Percentiles rank a stretch among this genome's conserved stretches.
Conservation (phyloP, 2,113 vertebrate species). For the Noctilio leporinus region DNA sequence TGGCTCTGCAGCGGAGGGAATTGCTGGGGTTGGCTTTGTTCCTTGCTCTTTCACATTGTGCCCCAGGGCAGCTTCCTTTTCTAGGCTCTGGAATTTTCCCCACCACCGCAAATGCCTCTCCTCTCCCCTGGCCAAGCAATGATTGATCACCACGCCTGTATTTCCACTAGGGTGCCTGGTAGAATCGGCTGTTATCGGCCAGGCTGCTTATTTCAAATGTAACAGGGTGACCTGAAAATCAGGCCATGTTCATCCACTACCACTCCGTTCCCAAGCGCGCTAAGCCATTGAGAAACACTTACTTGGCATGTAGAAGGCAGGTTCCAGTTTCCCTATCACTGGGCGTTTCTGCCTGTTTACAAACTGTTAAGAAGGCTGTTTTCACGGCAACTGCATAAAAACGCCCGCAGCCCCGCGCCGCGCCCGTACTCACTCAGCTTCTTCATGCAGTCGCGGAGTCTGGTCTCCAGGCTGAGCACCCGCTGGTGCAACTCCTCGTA, state of each 20-base stretch:
- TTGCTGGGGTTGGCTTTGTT: background rate
- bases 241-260: background rate
- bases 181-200: background rate
- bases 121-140: background rate
- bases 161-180: background rate
- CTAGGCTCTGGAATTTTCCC: background rate
- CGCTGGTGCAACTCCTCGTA: slow-evolving; percentile 95
- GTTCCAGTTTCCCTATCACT: background rate
- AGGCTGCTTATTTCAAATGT: background rate
- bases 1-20: background rate
- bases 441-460: slow-evolving; percentile 97
- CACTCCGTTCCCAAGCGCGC: background rate
- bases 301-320: background rate
- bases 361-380: background rate
- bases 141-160: background rate
- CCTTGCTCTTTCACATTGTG: background rate
- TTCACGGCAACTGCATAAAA: background rate
- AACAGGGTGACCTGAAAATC: background rate
- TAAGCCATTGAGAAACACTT: background rate
- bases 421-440: slow-evolving; percentile 92
- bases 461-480: slow-evolving; percentile 90
- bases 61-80: background rate
- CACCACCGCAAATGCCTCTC: background rate
- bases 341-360: background rate
- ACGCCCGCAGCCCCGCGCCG: background rate